Evolutionary conservation across 2,113 vertebrate genomes (phyloP), one percentile per base, ranked within the genome.

Genomic region (Anguilla rostrata): DNA sequence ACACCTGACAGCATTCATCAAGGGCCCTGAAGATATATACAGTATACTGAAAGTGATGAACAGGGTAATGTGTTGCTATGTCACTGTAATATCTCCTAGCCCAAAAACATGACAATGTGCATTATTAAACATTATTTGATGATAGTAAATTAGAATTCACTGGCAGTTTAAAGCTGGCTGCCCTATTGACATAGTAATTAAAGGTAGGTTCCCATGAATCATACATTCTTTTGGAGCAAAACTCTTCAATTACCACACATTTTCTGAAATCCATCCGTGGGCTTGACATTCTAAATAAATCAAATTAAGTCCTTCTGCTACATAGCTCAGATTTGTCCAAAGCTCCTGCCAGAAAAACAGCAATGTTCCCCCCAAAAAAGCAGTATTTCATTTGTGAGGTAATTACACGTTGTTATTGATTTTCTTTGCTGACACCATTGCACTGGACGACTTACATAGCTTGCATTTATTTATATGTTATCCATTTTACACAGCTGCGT

Each of bases 181-280:
- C 11, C 60, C n/a, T 29, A 3, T 75, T 34, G 8, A 12, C 71
- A 75, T 75, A 12, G 71, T 34, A 75, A 75, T 75, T 9, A 29
- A 75, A 75, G 29, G 71, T 14, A n/a, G 22, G 71, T 34, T 75
- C 34, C 71, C 26, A 34, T 75, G 71, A 34, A 75, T 75, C 71
- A 75, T 9, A 75, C 6, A 9, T 84, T 71, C 26, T 39, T 84
- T 71, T 84, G 41, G 40, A 84, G 41, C 71, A 66, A 49, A 84
- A 43, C 83, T 41, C 34, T 71, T 71, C 57, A 84, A 41, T 84
- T 66, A 84, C 56, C 39, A 12, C 39, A 84, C 29, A 57, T 66
- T 11, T 49, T 84, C 83, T 57, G 39, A 66, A 40, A 57, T 41
- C 57, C 39, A 57, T 12, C 4, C 83, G 43, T 15, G 34, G 66